Evolutionary conservation across 2,888 invertebrate genomes (phyloP), one percentile per base, ranked within the genome.

Genomic region (Drosophila lutescens): DNA sequence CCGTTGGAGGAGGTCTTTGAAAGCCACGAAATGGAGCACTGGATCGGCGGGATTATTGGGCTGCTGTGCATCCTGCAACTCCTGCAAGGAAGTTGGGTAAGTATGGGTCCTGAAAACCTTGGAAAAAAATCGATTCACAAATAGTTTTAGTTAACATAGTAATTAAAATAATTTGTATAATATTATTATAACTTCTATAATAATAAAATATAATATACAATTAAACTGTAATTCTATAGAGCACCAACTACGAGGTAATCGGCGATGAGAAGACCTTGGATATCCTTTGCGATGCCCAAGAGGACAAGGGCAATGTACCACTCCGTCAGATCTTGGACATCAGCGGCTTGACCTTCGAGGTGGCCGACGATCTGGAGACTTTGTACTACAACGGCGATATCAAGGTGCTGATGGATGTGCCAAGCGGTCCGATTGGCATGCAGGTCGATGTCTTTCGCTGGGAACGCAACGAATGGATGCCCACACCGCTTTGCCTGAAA

Each of bases 391-490:
- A 26, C n/a, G 80, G 76, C 12, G 53, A 82, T 0, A n/a, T 81
- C 6, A 36, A 30, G 4, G 6, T 84, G 0, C 51, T 65, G 1
- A 26, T 7, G 7, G 32, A 60, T 10, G 2, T 75, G 12, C 68
- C 77, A 0, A 10, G 12, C 1, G 13, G 0, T 0, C 72, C 59
- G 7, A 75, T 83, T 6, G 46, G 43, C 5, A 7, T 78, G 46
- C 17, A 70, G 17, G 10, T 58, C 9, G 67, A 74, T 2, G 2
- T 80, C 0, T 53, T 46, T 0, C 73, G 58, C 12, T 69, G 62
- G 67, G 34, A 70, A 9, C 78, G 80, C 0, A 62, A 70, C 1
- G 43, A 51, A 3, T 83, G 83, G 83, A 34, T 41, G 6, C 70
- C 60, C 1, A 85, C 78, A 0, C 1, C 36, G 0, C 1, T 74